Evolutionary conservation across 2,113 vertebrate genomes (phyloP).

Genomic region (Toxotes chatareus): DNA sequence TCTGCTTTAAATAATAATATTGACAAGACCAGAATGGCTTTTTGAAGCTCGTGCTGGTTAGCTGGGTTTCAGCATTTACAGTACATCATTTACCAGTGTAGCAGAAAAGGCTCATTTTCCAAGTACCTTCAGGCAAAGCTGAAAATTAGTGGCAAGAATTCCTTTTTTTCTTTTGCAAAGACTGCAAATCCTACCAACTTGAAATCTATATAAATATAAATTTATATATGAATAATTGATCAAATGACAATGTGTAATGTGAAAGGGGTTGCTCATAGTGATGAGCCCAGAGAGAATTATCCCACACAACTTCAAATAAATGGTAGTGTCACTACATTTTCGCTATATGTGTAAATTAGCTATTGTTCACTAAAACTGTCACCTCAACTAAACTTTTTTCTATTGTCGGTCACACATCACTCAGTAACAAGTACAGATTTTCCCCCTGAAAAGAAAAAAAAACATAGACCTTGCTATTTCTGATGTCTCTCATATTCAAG

Average conservation of each 20-base stretch:
- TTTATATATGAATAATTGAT: background rate
- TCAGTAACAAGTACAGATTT: too few species aligned
- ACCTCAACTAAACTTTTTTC: background rate
- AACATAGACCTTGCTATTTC: background rate
- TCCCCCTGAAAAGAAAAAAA: background rate
- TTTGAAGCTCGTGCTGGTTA: slow-evolving; percentile 7
- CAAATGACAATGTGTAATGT: background rate
- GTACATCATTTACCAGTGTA: background rate
- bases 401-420: too few species aligned
- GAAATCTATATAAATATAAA: background rate
- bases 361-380: background rate
- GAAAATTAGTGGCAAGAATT: background rate
- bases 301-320: background rate
- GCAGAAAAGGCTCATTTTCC: background rate
- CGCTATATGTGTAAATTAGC: background rate
- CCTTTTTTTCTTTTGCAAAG: background rate
- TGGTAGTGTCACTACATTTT: background rate
- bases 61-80: background rate
- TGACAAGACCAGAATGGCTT: background rate
- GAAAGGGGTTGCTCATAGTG: background rate
- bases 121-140: background rate
- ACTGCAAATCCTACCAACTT: background rate
- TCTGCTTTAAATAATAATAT: slow-evolving; percentile 22
- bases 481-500: background rate
- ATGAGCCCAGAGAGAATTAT: background rate